Base-by-base conservation (phyloP, 2,113 vertebrate species). In the Mionectes macconnelli region DNA sequence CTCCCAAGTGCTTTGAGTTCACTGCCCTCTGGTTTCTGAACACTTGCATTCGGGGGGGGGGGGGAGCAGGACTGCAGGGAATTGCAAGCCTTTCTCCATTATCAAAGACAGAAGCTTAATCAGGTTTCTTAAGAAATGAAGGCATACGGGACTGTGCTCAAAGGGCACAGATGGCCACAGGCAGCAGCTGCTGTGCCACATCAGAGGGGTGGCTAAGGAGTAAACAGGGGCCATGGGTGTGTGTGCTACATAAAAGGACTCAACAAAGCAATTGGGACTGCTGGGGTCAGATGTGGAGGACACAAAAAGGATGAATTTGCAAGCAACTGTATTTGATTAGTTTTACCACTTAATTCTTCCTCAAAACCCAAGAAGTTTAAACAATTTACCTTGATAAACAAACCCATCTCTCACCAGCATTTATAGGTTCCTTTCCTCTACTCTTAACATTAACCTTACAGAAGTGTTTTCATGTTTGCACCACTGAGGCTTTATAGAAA, bases 211-310 rank as follows among this genome's bases (percentile, higher is more conserved):
- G 42, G 49, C 9, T 8, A 5, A 4, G 75, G 56, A 49, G 10
- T 2, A 22, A 37, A 31, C 0, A 1, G 21, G 30, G 39, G 27
- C 47, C 44, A 31, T 0, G 4, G 17, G 7, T 2, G 3, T 5
- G 10, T 2, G 14, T 8, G 33, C 44, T 13, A 30, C 31, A 20
- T 50, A 63, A 8, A 79, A 60, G 67, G 56, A 44, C 35, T 49
- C 50, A 6, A 14, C 35, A 42, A 44, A 56, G 39, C 35, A 60
- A 49, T 0, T 28, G 31, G 28, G n/a, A 50, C 45, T 31, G 50
- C 33, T 2, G 39, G 44, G 68, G 19, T 66, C 62, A 40, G 45
- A 74, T 25, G 16, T 14, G n/a, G 23, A 52, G 1, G 47, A 56
- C 9, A 15, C 40, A 60, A 33, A 55, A 66, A 40, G 56, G 33